Conservation (phyloP, 1,140 invertebrate species). For the Heliconius hermathena region DNA sequence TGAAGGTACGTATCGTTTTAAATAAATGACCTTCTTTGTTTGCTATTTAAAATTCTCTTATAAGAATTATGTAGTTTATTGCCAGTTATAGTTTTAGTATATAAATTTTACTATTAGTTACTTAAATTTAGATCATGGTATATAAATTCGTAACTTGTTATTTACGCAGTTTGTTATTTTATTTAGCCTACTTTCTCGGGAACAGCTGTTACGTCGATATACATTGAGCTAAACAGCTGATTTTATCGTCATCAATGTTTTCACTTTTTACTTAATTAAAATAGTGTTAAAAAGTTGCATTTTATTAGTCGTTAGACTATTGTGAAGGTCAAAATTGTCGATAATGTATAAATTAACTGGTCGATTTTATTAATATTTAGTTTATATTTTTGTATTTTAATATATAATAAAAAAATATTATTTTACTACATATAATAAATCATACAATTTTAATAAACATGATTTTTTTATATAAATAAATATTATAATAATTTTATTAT, state of each 20-base stretch:
- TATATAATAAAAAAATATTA: too few species aligned
- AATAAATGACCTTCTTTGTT: conserved; percentile 41
- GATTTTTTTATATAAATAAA: too few species aligned
- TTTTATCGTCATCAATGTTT: conserved; percentile 43
- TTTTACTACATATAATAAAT: too few species aligned
- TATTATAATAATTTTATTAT: too few species aligned
- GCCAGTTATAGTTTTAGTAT: not conserved
- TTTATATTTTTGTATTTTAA: not conserved
- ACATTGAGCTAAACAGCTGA: conserved; percentile 62
- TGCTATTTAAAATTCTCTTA: conserved; percentile 19
- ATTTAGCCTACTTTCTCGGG: conserved; percentile 67
- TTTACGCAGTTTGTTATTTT: conserved; percentile 49
- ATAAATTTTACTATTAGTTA: not conserved
- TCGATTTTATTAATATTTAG: not conserved
- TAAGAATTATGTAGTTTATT: not conserved
- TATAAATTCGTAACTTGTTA: not conserved
- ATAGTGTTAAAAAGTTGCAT: not conserved
- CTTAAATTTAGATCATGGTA: not conserved
- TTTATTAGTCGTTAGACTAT: not conserved
- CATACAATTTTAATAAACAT: too few species aligned
- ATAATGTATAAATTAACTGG: not conserved
- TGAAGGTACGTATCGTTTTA: conserved; percentile 33
- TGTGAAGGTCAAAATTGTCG: conserved; percentile 17
- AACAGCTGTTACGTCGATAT: conserved; percentile 78
- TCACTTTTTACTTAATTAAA: conserved; percentile 3